Base-by-base conservation (phyloP, 2,113 vertebrate species). In the Solenodon paradoxus region DNA sequence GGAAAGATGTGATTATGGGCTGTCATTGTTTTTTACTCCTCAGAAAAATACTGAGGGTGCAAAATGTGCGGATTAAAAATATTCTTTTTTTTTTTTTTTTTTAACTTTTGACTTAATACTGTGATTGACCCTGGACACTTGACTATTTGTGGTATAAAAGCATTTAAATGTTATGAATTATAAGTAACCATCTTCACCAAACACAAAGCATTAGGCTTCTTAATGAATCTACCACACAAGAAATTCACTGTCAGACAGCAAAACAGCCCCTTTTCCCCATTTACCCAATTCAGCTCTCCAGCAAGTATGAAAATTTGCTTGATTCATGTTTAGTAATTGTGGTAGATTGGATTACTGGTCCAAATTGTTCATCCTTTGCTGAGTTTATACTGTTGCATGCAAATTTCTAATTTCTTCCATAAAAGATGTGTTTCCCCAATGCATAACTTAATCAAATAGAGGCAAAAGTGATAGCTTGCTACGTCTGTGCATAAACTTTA, bases 131-230 rank as follows among this genome's bases (percentile, higher is more conserved):
- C 87, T 79, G 82, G 30, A 87, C 96, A 94, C 16, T 7, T 16
- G 92, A 40, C 30, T 78, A 92, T 94, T 96, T 92, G 89, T 7
- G 24, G 96, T 4, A 1, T 92, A 89, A 16, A 22, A 96, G 78
- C 40, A 96, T 88, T 91, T 63, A 68, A 2, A 47, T 49, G 28
- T 94, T 95, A 68, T 72, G 59, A 69, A 90, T 69, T 78, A 90
- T 26, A 63, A 96, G 8, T 57, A 51, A 79, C 45, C 80, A 81
- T 84, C 94, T 96, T 95, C 88, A 95, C 94, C 49, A 96, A 51
- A n/a, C 57, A 87, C 59, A 42, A 57, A 64, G 28, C 3, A 88
- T 95, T 82, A 93, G 82, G 59, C 40, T 71, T 93, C 16, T 64
- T 88, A 71, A 88, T 78, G 64, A 87, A 51, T 88, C 51, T 71